Evolutionary conservation across 2,888 invertebrate genomes (phyloP).

Genomic region (Endotricha flammealis): DNA sequence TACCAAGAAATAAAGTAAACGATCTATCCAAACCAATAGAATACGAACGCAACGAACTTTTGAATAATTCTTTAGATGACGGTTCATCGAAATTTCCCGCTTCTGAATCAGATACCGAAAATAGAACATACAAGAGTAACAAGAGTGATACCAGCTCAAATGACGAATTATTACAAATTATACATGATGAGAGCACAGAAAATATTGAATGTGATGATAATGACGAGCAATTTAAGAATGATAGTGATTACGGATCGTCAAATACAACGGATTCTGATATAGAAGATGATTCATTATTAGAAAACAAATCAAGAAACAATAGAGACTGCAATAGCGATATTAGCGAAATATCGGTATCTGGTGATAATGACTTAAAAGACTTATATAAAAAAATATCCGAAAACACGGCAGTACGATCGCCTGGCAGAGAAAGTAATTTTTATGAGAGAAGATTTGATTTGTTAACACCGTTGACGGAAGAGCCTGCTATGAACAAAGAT

Average conservation of each 20-base stretch:
- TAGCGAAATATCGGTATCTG: conserved; percentile 40
- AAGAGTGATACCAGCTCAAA: conserved; percentile 28
- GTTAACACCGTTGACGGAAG: conserved; percentile 62
- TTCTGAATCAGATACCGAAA: conserved; percentile 35
- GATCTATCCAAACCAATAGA: neutral
- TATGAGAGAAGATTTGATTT: conserved; percentile 32
- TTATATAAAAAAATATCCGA: conserved; percentile 50
- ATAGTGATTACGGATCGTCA: conserved; percentile 27
- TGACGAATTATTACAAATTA: conserved; percentile 29
- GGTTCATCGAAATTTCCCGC: conserved; percentile 39
- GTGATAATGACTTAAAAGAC: conserved; percentile 52
- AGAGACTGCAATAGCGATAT: conserved; percentile 31
- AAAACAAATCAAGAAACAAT: conserved; percentile 19
- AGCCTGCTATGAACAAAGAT: conserved; percentile 43
- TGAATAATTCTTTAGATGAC: conserved; percentile 32
- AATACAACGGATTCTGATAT: conserved; percentile 38
- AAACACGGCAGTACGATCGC: conserved; percentile 28
- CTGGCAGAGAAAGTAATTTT: conserved; percentile 26
- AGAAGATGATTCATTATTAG: conserved; percentile 60
- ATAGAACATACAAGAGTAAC: conserved; percentile 23
- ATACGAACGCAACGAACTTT: conserved; percentile 12
- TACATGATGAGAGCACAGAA: conserved; percentile 34
- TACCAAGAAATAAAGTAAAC: conserved; percentile 9
- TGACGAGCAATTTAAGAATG: conserved; percentile 23
- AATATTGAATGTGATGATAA: conserved; percentile 25